phyloP scores from a whole-genome alignment of 2,797 vertebrate genomes.

The Parauchenoglanis ngamensis region DNA sequence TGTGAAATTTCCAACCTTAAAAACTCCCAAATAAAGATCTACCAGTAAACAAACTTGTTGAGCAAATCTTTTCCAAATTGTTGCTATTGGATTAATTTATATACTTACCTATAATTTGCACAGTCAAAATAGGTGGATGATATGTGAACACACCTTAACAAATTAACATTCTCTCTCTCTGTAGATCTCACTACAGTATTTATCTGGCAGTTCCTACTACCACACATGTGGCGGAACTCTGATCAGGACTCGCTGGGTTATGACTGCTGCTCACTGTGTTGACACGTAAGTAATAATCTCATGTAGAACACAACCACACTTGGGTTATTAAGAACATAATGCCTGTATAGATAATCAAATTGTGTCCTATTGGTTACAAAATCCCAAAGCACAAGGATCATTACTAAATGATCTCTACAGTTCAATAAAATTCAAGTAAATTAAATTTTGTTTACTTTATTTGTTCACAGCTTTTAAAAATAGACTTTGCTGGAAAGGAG shows the following conservation, averaged over 20 bases:
- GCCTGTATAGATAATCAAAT: background rate
- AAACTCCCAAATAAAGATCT: background rate
- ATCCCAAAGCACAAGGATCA: background rate
- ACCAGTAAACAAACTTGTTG: background rate
- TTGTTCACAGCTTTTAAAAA: background rate
- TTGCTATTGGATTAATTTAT: no score
- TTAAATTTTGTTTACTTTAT: background rate
- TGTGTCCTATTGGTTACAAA: background rate
- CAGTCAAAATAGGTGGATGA: background rate
- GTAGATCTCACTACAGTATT: conserved; percentile 87
- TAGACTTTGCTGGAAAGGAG: background rate
- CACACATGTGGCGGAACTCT: conserved; percentile 90
- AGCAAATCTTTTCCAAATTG: background rate
- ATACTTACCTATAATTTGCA: background rate
- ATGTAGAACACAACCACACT: background rate
- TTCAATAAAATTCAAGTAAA: background rate
- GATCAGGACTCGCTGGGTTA: conserved; percentile 80
- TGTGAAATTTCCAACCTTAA: background rate
- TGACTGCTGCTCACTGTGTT: conserved; percentile 90
- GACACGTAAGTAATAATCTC: conserved; percentile 69
- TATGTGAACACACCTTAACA: background rate
- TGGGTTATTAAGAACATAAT: background rate
- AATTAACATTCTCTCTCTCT: background rate
- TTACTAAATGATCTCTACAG: background rate
- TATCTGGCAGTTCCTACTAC: conserved; percentile 67